These are phyloP conservation scores for Sula dactylatra DNA, from an alignment of 2,113 vertebrate species.

Conservation along the genomic window DNA sequence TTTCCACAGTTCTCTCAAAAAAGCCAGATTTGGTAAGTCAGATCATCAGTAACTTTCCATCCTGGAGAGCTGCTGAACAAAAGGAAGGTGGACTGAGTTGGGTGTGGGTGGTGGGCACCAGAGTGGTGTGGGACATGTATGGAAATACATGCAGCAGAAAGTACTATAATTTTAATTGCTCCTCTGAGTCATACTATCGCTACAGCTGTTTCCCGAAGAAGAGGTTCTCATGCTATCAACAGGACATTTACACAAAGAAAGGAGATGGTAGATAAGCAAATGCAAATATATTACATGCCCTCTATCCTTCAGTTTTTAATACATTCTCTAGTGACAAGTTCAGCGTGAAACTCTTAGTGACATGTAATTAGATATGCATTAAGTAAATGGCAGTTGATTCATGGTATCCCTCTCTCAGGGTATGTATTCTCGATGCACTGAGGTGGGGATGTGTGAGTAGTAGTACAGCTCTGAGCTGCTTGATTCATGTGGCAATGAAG, in stretches of 20 bases:
- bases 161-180: neutral
- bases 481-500: slow-evolving; percentile 2
- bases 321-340: neutral
- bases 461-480: neutral
- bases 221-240: neutral
- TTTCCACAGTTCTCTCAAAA: neutral
- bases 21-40: neutral
- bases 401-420: neutral
- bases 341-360: neutral
- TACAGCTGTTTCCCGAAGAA: neutral
- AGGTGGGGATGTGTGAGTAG: neutral
- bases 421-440: neutral
- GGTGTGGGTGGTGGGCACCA: neutral
- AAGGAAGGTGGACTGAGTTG: neutral
- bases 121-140: neutral
- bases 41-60: neutral
- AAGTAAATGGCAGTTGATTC: neutral
- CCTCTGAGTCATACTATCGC: neutral
- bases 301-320: neutral
- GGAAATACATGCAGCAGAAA: neutral
- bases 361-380: neutral
- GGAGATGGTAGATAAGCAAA: slow-evolving; percentile 8
- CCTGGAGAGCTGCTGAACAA: neutral
- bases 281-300: neutral
- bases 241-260: neutral